Conservation (phyloP, 2,797 vertebrate species). For the Sylvilagus floridanus region DNA sequence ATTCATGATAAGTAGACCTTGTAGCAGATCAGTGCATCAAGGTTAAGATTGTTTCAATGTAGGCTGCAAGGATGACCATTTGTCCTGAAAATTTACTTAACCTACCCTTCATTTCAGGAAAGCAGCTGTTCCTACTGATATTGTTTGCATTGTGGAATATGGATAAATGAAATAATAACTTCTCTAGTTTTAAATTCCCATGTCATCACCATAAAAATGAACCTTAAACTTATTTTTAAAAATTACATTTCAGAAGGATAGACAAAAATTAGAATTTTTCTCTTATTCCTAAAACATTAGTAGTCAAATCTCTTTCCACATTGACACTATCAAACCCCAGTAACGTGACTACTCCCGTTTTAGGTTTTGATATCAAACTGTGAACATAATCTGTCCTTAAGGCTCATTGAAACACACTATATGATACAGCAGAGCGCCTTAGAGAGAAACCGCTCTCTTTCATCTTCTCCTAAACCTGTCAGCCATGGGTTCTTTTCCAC, state of each 20-base stretch:
- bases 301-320: neutral
- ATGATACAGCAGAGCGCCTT: neutral
- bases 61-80: neutral
- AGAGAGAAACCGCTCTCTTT: neutral
- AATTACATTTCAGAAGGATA: neutral
- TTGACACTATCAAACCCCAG: neutral
- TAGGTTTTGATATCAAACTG: neutral
- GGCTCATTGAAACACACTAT: neutral
- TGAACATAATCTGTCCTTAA: neutral
- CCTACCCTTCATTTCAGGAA: neutral
- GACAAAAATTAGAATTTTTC: neutral
- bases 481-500: neutral
- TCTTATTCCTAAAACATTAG: neutral
- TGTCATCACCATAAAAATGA: neutral
- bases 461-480: neutral
- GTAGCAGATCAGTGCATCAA: neutral
- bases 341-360: neutral
- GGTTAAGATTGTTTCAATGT: neutral
- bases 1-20: neutral
- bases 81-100: neutral
- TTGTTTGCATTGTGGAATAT: neutral
- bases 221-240: neutral
- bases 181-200: constrained; percentile 3
- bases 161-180: neutral
- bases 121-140: neutral